Base-by-base conservation (phyloP, 1,140 invertebrate species). In the Drosophila baimaii region DNA sequence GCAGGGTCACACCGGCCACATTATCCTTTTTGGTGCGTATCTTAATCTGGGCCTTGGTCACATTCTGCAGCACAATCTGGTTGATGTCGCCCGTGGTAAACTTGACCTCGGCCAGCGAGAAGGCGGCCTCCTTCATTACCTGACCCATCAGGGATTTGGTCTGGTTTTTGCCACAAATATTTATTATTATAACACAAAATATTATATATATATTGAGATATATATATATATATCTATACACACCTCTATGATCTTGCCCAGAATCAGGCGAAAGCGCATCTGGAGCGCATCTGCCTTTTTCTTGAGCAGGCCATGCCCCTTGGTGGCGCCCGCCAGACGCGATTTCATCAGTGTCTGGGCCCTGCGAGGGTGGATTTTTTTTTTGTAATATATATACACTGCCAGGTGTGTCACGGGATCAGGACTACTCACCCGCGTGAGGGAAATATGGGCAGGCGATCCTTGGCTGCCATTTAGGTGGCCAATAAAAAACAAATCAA, bases 221-320 rank as follows among this genome's bases (percentile, higher is more conserved):
- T 25, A 13, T 19, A 19, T 46, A 33, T 19, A n/a, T 1, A 2
- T 15, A 1, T 39, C 3, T 3, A 7, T 2, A 39, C 59, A 66
- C 94, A 99, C 98, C 94, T 99, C 98, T 92, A 99, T 98, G 89
- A 99, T 99, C 95, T 99, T 99, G 81, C 97, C 96, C 47, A 99
- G 93, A 93, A 99, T 99, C 93, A 96, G 93, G 90, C 99, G 95
- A 93, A 99, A 99, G 81, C 98, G 95, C 94, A 99, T 96, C 93
- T 99, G 99, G 66, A 99, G 93, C 44, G 99, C 99, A 95, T 99
- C 99, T 68, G 99, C 98, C 93, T 99, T 99, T 93, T 99, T 99
- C 93, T 99, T 99, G 51, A 99, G 93, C 58, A 99, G 94, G 92
- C 97, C 98, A 95, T 99, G 99, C 58, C 99, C 99, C 93, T 99